Percentiles rank a stretch among this genome's conserved stretches.
These are phyloP conservation scores for Hemibagrus guttatus DNA, from an alignment of 2,797 vertebrate species.

Conservation along the genomic window DNA sequence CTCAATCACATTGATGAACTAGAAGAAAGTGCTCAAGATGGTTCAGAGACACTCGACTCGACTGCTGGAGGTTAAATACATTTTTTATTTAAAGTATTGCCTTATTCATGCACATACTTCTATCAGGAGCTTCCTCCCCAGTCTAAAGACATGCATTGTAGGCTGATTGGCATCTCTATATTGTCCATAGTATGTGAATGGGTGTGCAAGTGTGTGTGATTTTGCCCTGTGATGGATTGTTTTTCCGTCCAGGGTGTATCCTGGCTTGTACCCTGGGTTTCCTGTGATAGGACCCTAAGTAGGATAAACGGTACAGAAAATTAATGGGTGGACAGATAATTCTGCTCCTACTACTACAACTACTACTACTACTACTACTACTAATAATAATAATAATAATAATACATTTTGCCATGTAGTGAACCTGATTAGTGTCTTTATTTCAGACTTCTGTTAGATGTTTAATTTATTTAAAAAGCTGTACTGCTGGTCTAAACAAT, in stretches of 20 bases:
- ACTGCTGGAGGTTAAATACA: conserved; percentile 62
- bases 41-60: conserved; percentile 54
- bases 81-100: conserved; percentile 6
- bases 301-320: too few species aligned
- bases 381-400: neutral
- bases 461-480: neutral
- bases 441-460: neutral
- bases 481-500: neutral
- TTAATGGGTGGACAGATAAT: too few species aligned
- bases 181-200: too few species aligned
- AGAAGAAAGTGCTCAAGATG: conserved; percentile 67
- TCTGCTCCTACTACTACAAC: too few species aligned
- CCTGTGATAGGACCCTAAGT: too few species aligned
- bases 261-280: too few species aligned
- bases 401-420: neutral
- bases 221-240: too few species aligned
- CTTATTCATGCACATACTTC: neutral
- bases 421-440: neutral
- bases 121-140: neutral
- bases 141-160: too few species aligned
- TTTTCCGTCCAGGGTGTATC: too few species aligned
- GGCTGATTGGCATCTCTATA: too few species aligned
- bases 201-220: too few species aligned
- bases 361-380: too few species aligned
- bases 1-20: conserved; percentile 87